Evolutionary conservation across 2,113 vertebrate species (phyloP).

Genomic region (Bubo blakistoni): DNA sequence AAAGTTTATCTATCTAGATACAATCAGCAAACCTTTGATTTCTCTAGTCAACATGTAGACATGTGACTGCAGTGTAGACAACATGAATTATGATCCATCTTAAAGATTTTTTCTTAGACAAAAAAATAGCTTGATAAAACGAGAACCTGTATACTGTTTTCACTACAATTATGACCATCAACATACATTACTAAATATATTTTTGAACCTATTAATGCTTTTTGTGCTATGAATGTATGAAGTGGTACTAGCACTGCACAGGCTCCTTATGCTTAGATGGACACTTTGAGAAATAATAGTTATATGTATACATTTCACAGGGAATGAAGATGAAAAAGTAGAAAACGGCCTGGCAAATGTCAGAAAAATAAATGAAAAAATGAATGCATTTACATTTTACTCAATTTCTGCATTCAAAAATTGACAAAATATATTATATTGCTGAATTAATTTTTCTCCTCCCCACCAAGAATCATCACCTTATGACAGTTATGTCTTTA

Average conservation of each 20-base stretch:
- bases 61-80: slow-evolving; percentile 18
- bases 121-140: background rate
- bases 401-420: background rate
- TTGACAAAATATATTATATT: background rate
- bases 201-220: background rate
- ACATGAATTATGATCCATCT: slow-evolving; percentile 20
- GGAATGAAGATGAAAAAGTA: background rate
- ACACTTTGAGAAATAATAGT: background rate
- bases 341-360: background rate
- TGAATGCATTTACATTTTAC: background rate
- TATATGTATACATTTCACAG: background rate
- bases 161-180: background rate
- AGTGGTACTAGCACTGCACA: background rate
- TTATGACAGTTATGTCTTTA: background rate
- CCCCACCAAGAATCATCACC: background rate
- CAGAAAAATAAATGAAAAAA: background rate
- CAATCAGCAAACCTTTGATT: slow-evolving; percentile 45
- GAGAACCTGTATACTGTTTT: background rate
- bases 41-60: slow-evolving; percentile 1
- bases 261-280: background rate
- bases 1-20: slow-evolving; percentile 44
- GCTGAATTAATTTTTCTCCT: background rate
- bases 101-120: background rate
- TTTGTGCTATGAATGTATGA: background rate
- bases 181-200: background rate